Conservation (phyloP, 2,797 vertebrate genomes). For the Orientallactaga sibirica region DNA sequence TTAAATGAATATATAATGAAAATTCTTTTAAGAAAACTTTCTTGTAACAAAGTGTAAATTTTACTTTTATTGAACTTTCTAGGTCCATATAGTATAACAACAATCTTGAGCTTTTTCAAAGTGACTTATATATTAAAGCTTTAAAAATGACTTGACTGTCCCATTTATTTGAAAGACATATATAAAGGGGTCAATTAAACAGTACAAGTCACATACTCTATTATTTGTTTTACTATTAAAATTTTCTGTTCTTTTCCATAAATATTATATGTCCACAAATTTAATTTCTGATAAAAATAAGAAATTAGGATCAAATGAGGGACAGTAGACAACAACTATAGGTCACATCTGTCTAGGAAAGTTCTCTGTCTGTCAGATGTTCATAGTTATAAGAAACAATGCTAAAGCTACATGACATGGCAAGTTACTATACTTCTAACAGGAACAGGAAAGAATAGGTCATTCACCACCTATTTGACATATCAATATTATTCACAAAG, state of each 20-base stretch:
- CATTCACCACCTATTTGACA: neutral
- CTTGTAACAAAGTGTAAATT: neutral
- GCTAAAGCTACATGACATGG: neutral
- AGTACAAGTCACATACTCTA: neutral
- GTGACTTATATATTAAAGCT: neutral
- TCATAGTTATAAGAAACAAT: constrained; percentile 7
- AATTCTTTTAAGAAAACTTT: neutral
- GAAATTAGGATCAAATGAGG: constrained; percentile 27
- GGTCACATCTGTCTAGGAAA: neutral
- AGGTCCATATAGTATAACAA: neutral
- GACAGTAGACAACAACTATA: neutral
- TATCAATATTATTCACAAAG: neutral
- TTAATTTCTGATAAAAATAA: constrained; percentile 9
- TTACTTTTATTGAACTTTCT: neutral
- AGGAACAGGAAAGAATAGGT: neutral
- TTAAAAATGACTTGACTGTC: neutral
- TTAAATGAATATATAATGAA: constrained; percentile 62
- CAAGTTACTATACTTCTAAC: neutral
- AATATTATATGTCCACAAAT: neutral
- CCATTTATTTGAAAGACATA: constrained; percentile 4
- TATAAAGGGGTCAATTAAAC: neutral
- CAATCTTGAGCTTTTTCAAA: constrained; percentile 29
- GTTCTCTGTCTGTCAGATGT: neutral
- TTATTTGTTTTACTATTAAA: constrained; percentile 37
- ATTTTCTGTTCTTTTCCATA: neutral